Evolutionary conservation across 1,140 invertebrate genomes (phyloP), one percentile per base, ranked within the genome.

Genomic region (Drosophila ohnishii): DNA sequence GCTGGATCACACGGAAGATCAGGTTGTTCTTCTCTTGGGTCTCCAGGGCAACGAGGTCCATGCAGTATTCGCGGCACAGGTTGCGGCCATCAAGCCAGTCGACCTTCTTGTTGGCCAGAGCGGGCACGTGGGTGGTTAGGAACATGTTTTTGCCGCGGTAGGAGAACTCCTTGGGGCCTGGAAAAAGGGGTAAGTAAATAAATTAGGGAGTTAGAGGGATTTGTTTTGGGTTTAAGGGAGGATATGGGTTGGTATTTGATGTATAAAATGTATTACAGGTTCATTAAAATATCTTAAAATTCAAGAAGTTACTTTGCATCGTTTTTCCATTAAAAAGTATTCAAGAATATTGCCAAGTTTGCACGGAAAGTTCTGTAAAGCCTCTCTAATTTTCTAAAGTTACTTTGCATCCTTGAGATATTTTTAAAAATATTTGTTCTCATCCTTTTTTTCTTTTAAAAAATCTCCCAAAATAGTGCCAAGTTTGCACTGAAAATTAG

Each of bases 81-180:
- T 98, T 98, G 78, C 97, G 95, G 16, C 96, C 96, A 76, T 97
- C 97, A 62, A 98, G 93, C 97, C 97, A 98, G 92, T 98, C 96
- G 14, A 97, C 94, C 92, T 96, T 97, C 86, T 94, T 94, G 84
- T 94, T 95, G 42, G 95, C 94, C 65, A 96, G 94, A 50, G 94
- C 94, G 11, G 96, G 95, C 51, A 96, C 94, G 90, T 97, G 96
- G 11, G 96, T 95, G 76, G 94, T 97, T 94, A 94, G 97, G 94
- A 97, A 97, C 92, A 97, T 97, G 91, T 97, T 96, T 92, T 96
- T 96, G 25, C 96, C 96, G 84, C 95, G 94, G 92, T 95, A 97
- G 90, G 95, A 95, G 93, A 97, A 98, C 90, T 97, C 95, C 92
- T 97, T 98, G 66, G 97, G 97, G 90, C 97, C 97, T 48, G 84